Base-by-base conservation (phyloP, 2,888 invertebrate species). In the Leuctra nigra region DNA sequence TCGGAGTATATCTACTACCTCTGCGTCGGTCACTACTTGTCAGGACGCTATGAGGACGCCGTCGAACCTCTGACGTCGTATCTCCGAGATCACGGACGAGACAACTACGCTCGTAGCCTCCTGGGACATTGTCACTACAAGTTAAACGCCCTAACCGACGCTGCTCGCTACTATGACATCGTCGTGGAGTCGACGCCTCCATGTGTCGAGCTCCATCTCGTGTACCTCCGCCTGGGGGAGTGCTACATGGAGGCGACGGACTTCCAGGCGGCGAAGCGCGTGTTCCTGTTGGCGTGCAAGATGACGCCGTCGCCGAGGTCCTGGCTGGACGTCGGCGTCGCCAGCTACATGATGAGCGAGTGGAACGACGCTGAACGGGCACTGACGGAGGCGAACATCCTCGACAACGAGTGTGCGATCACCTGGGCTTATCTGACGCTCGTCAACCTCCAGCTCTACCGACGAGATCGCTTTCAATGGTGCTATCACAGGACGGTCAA, bases 291-390 rank as follows among this genome's bases (percentile, higher is more conserved):
- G 11, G 68, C 70, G 6, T 70, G 70, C 58, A 71, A 72, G 61
- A 59, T 64, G 48, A 64, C 66, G 50, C 69, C 71, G 4, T 69
- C 72, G 1, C 69, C 73, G 3, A 68, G 68, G 52, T 66, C 69
- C 1, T 73, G 73, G 74, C 61, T 66, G 41, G 61, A 57, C 25
- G 65, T 66, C 22, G 70, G 68, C 3, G 64, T 64, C 36, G 47
- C 65, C 2, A 68, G 64, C 64, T 69, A 62, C 46, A 57, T 68
- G 63, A 65, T 69, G 62, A 67, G 68, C 33, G 71, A 72, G 61
- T 62, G 68, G 25, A 39, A 68, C 9, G 70, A 69, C 55, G 71
- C 73, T 1, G 73, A 73, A 63, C 69, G 69, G 61, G 73, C 72
- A 63, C 66, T 74, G 38, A 66, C 63, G 9, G 70, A 72, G 62